Base-by-base conservation (phyloP, 1,140 invertebrate genomes). In the Apolygus lucorum region DNA sequence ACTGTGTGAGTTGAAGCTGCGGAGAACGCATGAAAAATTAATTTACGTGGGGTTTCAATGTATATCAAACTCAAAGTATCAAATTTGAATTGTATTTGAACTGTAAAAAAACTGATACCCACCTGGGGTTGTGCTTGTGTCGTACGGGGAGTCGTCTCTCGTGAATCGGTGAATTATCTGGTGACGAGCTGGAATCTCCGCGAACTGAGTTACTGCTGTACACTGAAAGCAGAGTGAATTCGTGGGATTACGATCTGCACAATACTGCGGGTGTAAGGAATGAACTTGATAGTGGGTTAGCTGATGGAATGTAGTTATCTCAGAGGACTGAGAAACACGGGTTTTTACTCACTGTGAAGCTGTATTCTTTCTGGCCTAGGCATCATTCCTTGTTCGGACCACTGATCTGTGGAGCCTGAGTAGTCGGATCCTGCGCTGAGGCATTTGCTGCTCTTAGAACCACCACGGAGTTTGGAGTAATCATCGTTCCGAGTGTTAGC, bases 51-150 rank as follows among this genome's bases (percentile, higher is more conserved):
- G n/a, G n/a, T n/a, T n/a, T n/a, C n/a, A n/a, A n/a, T n/a, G n/a
- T n/a, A n/a, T n/a, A n/a, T n/a, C n/a, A n/a, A n/a, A n/a, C n/a
- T n/a, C n/a, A n/a, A n/a, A n/a, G n/a, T n/a, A n/a, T n/a, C n/a
- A n/a, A n/a, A n/a, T n/a, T n/a, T n/a, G n/a, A n/a, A n/a, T n/a
- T n/a, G n/a, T n/a, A n/a, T n/a, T n/a, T n/a, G n/a, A n/a, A n/a
- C n/a, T n/a, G n/a, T n/a, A n/a, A n/a, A n/a, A n/a, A n/a, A n/a
- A n/a, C n/a, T n/a, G n/a, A n/a, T 75, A 74, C 73, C 73, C 74
- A 75, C 74, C 74, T 75, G 70, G 73, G 71, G 72, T 74, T 70
- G 65, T 71, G 73, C 68, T 68, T 70, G 24, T 68, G 73, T 17
- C 67, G 70, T 52, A 52, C 24, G 24, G 67, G 28, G 34, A 66